These are phyloP conservation scores for Nothura maculosa DNA, from an alignment of 2,797 vertebrate genomes.

Conservation along the genomic window DNA sequence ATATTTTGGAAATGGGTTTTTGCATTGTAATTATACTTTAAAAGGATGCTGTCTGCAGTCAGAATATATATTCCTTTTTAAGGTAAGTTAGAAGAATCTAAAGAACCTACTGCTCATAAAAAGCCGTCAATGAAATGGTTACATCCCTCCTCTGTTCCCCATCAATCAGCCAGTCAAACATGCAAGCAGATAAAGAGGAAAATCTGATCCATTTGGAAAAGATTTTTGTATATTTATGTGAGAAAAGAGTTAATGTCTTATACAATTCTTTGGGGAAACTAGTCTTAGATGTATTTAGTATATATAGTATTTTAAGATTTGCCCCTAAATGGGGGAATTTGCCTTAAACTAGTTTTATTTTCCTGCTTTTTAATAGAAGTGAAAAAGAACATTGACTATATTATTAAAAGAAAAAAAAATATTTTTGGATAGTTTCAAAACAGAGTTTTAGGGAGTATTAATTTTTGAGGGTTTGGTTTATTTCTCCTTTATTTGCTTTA, in stretches of 20 bases:
- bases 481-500: too few relatives aligned
- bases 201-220: background rate
- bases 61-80: background rate
- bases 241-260: background rate
- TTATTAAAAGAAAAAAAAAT: background rate
- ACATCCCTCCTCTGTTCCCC: background rate
- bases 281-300: background rate
- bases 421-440: background rate
- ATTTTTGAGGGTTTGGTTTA: background rate
- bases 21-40: background rate
- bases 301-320: background rate
- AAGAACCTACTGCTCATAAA: conserved; percentile 9
- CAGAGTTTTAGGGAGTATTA: background rate
- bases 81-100: background rate
- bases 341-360: background rate
- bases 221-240: background rate
- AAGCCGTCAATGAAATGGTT: background rate
- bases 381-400: background rate
- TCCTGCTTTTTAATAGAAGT: background rate
- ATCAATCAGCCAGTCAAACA: background rate
- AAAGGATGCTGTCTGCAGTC: background rate
- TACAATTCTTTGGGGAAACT: background rate
- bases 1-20: background rate
- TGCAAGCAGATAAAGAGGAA: background rate
- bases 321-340: rapidly evolving